phyloP scores from a whole-genome alignment of 2,888 invertebrate genomes.

The Villa cingulata region DNA sequence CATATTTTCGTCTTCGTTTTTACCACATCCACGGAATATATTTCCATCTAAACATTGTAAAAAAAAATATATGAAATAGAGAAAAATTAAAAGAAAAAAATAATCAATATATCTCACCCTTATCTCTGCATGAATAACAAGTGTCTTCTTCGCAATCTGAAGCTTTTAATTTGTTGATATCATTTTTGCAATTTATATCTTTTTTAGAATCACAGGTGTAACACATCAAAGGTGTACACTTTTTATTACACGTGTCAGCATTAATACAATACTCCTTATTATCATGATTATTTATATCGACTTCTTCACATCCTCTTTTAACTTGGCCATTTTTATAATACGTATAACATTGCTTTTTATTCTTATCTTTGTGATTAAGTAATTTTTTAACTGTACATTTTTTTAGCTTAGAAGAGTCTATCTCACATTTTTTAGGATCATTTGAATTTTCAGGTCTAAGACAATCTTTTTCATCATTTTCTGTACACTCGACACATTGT shows the following conservation, averaged over 20 bases:
- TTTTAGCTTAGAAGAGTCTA: too few relatives aligned
- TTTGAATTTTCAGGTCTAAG: not conserved
- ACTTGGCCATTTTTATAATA: not conserved
- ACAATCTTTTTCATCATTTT: not conserved
- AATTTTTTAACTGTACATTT: not conserved
- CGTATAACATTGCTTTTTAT: not conserved
- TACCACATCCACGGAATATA: constrained; percentile 8
- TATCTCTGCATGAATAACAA: not conserved
- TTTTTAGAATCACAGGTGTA: not conserved
- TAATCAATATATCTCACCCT: not conserved
- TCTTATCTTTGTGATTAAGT: not conserved
- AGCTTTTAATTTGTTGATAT: not conserved
- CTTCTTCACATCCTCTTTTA: not conserved
- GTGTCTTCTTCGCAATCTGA: not conserved
- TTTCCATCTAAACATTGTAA: constrained; percentile 14
- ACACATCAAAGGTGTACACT: not conserved
- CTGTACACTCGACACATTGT: not conserved
- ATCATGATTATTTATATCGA: not conserved
- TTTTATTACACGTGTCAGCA: not conserved
- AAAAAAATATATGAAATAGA: not conserved
- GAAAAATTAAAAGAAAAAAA: not conserved
- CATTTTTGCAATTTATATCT: not conserved
- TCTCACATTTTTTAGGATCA: too few relatives aligned
- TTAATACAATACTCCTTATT: not conserved
- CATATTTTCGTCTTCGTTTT: not conserved